Base-by-base conservation (phyloP, 2,113 vertebrate species). In the Odontesthes bonariensis region DNA sequence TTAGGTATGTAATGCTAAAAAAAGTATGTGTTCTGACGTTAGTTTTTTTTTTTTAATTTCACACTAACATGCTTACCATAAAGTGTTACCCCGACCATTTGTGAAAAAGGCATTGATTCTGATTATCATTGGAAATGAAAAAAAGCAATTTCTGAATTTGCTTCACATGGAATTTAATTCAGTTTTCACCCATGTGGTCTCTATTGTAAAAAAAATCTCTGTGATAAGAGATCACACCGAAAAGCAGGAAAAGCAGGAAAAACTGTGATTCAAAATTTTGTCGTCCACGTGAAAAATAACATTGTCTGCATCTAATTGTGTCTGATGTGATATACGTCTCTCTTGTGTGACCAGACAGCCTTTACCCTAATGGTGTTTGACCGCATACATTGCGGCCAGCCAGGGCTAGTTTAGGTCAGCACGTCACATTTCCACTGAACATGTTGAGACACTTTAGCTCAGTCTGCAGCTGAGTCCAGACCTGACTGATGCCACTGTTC, bases 401-500 rank as follows among this genome's bases (percentile, higher is more conserved):
- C 53, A 0, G 13, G 55, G 55, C 54, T 63, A 57, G 77, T 75
- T 80, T 57, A 62, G 75, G 20, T 38, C 35, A 44, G 72, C 54
- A 53, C 40, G 6, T 79, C 58, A 35, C 59, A 70, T 82, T 84
- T 71, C 82, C 79, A 74, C 77, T 16, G 52, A 69, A 87, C 84
- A 78, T 69, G 80, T 69, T 60, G 20, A 81, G 66, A 84, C 76
- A 73, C 55, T 65, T 77, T 52, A 63, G 75, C 63, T 75, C 13
- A 44, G 68, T 23, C 70, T 27, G 46, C 46, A 57, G 64, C 32
- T 51, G 73, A 70, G 61, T 52, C 80, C 51, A 67, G 73, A 77
- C 40, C 12, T 14, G 61, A 79, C 57, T 49, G 68, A 84, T 81
- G 82, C 73, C 74, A 42, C 84, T 54, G 82, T 83, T 87, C 86